A percentile compares a stretch with the other conserved stretches of the same genome.
These are phyloP conservation scores for Holacanthus passer DNA, from an alignment of 2,113 vertebrate genomes.

Conservation along the genomic window DNA sequence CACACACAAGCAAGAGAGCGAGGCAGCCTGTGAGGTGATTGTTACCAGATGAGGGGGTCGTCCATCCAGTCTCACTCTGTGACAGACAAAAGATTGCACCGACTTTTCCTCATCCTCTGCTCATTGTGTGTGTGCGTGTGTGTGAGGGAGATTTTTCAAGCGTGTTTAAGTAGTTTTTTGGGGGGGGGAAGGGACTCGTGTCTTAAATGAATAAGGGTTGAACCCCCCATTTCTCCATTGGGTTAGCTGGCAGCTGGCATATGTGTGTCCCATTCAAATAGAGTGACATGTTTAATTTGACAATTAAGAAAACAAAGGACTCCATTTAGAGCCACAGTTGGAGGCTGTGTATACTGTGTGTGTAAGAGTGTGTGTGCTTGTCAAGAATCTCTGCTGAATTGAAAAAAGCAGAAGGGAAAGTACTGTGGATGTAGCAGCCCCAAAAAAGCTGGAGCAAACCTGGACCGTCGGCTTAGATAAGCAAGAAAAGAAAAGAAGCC, in stretches of 20 bases:
- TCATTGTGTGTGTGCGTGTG: background rate
- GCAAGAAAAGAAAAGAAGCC: constrained; percentile 28
- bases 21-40: constrained; percentile 78
- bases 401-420: constrained; percentile 49
- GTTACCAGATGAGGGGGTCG: constrained; percentile 77
- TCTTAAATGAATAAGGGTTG: constrained; percentile 46
- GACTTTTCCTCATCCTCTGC: constrained; percentile 46
- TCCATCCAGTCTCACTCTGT: constrained; percentile 64
- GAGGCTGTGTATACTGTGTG: constrained; percentile 44
- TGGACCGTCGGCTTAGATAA: constrained; percentile 53
- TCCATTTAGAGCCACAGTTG: constrained; percentile 63
- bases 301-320: constrained; percentile 79
- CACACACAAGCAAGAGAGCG: constrained; percentile 41
- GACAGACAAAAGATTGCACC: constrained; percentile 71
- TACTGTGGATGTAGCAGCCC: constrained; percentile 34
- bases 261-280: constrained; percentile 65
- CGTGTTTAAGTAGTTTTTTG: constrained; percentile 45
- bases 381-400: constrained; percentile 31
- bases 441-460: constrained; percentile 27
- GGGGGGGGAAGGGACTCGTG: constrained; percentile 33
- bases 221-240: constrained; percentile 42
- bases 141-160: constrained; percentile 36
- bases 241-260: constrained; percentile 73
- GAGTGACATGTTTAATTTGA: constrained; percentile 78
- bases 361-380: constrained; percentile 32